These are phyloP conservation scores for Cromileptes altivelis DNA, from an alignment of 2,113 vertebrate genomes.

Conservation along the genomic window DNA sequence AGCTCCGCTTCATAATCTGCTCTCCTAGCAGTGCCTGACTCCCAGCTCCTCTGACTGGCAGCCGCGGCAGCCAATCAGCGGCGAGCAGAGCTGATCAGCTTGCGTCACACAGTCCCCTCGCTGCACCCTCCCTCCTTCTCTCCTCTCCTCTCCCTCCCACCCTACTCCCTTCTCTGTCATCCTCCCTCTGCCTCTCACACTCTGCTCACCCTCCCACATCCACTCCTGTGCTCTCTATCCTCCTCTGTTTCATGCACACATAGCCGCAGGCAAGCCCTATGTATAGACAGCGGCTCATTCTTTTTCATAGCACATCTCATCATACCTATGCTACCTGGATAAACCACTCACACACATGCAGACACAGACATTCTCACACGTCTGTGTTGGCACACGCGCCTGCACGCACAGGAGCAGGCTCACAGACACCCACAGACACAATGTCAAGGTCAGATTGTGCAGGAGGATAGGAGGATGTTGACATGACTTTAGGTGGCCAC, in stretches of 20 bases:
- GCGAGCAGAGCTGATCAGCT: conserved; percentile 69
- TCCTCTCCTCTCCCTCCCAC: conserved; percentile 47
- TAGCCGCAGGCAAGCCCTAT: conserved; percentile 78
- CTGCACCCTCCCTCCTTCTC: conserved; percentile 38
- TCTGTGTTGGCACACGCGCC: background rate
- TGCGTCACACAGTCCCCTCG: conserved; percentile 80
- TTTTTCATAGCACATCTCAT: conserved; percentile 55
- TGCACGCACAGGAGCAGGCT: background rate
- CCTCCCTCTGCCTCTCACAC: conserved; percentile 65
- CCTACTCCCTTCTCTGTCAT: conserved; percentile 72
- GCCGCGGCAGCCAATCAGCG: conserved; percentile 73
- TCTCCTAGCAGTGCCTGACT: conserved; percentile 82
- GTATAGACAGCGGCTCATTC: conserved; percentile 66
- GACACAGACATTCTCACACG: background rate
- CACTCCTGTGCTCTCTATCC: conserved; percentile 60
- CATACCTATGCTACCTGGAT: conserved; percentile 55
- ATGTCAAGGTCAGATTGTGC: conserved; percentile 81
- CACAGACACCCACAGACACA: conserved; percentile 6
- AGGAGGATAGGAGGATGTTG: conserved; percentile 66
- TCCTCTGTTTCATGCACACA: conserved; percentile 67
- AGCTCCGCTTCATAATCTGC: conserved; percentile 88
- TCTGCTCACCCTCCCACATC: conserved; percentile 68
- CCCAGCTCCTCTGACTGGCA: conserved; percentile 78
- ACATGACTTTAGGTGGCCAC: conserved; percentile 57
- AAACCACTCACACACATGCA: conserved; percentile 19